Conservation (phyloP, 2,113 vertebrate species). For the Thamnophis sirtalis region DNA sequence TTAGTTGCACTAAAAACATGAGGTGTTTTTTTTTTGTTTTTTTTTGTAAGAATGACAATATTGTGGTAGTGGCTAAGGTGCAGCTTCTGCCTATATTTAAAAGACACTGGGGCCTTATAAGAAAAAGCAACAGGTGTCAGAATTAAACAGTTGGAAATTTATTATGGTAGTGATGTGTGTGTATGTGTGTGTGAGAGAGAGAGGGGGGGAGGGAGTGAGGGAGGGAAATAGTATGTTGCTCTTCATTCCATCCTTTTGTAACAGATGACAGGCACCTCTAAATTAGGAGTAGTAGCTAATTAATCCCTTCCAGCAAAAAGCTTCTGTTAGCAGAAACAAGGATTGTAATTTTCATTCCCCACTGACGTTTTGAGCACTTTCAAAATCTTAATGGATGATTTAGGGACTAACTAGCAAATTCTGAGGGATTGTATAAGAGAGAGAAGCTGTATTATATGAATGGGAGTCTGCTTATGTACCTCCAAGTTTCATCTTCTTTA, state of each 20-base stretch:
- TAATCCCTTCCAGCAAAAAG: neutral
- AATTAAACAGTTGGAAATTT: neutral
- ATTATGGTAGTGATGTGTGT: neutral
- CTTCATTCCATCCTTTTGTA: neutral
- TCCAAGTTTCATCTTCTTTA: neutral
- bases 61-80: slow-evolving; percentile 10
- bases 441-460: neutral
- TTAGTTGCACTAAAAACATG: slow-evolving; percentile 16
- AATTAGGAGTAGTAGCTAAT: neutral
- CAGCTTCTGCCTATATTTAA: neutral
- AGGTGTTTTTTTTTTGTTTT: neutral
- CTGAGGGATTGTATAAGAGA: neutral
- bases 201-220: too few relatives aligned
- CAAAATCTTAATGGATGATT: neutral
- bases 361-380: neutral
- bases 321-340: neutral
- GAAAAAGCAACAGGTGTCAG: neutral
- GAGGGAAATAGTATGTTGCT: neutral
- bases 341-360: neutral
- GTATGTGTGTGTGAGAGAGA: neutral
- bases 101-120: neutral
- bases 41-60: slow-evolving; percentile 61
- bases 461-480: neutral
- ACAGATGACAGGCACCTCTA: neutral
- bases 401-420: neutral